Percentiles rank a stretch among this genome's conserved stretches.
Evolutionary conservation across 2,888 invertebrate species (phyloP).

Genomic region (Helobdella robusta): DNA sequence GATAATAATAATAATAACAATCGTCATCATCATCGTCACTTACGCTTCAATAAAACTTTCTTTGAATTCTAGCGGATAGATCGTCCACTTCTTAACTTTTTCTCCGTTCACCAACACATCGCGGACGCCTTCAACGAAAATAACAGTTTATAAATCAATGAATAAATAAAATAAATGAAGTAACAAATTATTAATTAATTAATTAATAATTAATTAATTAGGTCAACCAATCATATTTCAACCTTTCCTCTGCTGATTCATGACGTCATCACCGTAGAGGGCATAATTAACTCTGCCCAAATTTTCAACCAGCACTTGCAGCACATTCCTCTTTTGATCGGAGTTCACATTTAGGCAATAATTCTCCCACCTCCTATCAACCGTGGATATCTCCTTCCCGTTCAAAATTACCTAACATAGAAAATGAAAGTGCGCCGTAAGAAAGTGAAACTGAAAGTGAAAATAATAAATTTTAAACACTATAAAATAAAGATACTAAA

Average conservation of each 20-base stretch:
- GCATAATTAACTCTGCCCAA: conserved; percentile 51
- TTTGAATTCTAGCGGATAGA: conserved; percentile 34
- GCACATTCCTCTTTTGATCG: neutral
- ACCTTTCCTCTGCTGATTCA: conserved; percentile 52
- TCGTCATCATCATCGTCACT: too few relatives aligned
- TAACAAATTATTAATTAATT: too few relatives aligned
- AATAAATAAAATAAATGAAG: too few relatives aligned
- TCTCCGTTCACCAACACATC: conserved; percentile 28
- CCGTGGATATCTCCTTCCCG: conserved; percentile 30
- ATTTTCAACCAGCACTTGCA: conserved; percentile 53
- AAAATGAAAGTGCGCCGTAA: neutral
- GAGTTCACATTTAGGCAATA: conserved; percentile 10
- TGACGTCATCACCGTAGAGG: conserved; percentile 37
- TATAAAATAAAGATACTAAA: neutral
- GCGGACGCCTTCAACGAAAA: neutral
- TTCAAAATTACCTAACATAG: conserved; percentile 48
- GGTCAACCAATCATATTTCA: too few relatives aligned
- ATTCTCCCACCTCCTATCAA: conserved; percentile 30
- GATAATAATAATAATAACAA: too few relatives aligned
- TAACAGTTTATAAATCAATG: too few relatives aligned
- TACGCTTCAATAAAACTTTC: conserved; percentile 30
- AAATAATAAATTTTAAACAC: neutral
- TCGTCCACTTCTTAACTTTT: conserved; percentile 28
- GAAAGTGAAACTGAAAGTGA: neutral
- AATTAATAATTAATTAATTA: too few relatives aligned